Conservation (phyloP, 2,113 vertebrate genomes). For the Solea senegalensis region DNA sequence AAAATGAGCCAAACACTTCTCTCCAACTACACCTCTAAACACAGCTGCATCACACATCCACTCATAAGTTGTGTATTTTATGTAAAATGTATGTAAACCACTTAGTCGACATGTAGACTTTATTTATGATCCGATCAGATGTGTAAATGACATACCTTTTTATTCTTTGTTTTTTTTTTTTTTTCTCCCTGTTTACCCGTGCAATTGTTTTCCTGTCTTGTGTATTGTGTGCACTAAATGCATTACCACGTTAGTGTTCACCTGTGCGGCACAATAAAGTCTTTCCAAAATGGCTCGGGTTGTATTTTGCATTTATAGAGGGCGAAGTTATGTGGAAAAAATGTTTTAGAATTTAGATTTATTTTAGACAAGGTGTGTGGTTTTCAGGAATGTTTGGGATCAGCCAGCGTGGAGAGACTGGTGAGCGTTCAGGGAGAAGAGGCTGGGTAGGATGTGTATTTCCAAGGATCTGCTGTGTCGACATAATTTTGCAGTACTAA, state of each 20-base stretch:
- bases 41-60: conserved; percentile 25
- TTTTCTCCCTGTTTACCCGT: conserved; percentile 27
- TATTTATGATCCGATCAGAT: conserved; percentile 75
- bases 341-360: conserved; percentile 3
- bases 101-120: conserved; percentile 66
- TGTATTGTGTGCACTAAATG: conserved; percentile 60
- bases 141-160: conserved; percentile 70
- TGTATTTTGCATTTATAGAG: not conserved
- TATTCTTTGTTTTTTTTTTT: conserved; percentile 54
- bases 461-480: conserved; percentile 62
- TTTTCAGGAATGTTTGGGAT: conserved; percentile 35
- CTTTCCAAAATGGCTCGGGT: conserved; percentile 42
- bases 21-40: conserved; percentile 6
- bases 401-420: conserved; percentile 12
- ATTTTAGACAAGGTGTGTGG: conserved; percentile 20
- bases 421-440: conserved; percentile 22
- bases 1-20: conserved; percentile 12
- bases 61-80: conserved; percentile 54
- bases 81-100: conserved; percentile 56
- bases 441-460: conserved; percentile 56
- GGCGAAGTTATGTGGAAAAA: not conserved
- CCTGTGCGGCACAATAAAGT: conserved; percentile 74
- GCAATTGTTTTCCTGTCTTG: conserved; percentile 63
- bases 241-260: conserved; percentile 67
- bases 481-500: conserved; percentile 42